Evolutionary conservation across 2,888 invertebrate genomes (phyloP), one percentile per base, ranked within the genome.

Genomic region (Orthosia gracilis): DNA sequence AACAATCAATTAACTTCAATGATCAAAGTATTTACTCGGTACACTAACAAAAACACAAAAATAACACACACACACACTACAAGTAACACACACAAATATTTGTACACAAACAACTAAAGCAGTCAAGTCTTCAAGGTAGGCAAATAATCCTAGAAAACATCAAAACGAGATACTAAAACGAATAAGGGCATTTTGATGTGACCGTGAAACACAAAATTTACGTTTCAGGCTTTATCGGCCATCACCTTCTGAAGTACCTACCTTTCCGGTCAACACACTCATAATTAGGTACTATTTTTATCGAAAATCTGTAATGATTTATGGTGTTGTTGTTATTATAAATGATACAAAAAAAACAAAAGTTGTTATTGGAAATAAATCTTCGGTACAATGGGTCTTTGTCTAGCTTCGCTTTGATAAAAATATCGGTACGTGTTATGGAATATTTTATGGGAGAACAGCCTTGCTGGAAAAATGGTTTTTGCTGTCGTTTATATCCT

Each of bases 321-420:
- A 80, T 68, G 63, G n/a, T 71, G 55, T 71, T 79, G 54, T 77
- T 80, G 59, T 49, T 45, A n/a, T 15, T 54, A 63, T 62, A 69
- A 55, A 52, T 77, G 55, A 64, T 64, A 70, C 18, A 59, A 66
- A 55, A n/a, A 66, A 54, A 3, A 49, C 55, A 58, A 45, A 77
- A 70, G 26, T 82, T 66, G 47, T 82, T 80, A 82, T 82, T 70
- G 67, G 50, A 59, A 59, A 77, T 82, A 82, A 59, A 82, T 80
- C 55, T 70, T 77, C 23, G 15, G 18, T 0, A 69, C 54, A 67
- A 70, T 55, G 31, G 21, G 26, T 31, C 45, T 47, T 81, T 76
- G 68, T 81, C 40, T 67, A 64, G 40, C 18, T 17, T 49, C 15
- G 21, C 62, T 71, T 68, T 78, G 52, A 68, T 70, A 21, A 52